A percentile compares a stretch with the other conserved stretches of the same genome.
These are phyloP conservation scores for Bactericera cockerelli DNA, from an alignment of 1,140 invertebrate species.

Conservation along the genomic window DNA sequence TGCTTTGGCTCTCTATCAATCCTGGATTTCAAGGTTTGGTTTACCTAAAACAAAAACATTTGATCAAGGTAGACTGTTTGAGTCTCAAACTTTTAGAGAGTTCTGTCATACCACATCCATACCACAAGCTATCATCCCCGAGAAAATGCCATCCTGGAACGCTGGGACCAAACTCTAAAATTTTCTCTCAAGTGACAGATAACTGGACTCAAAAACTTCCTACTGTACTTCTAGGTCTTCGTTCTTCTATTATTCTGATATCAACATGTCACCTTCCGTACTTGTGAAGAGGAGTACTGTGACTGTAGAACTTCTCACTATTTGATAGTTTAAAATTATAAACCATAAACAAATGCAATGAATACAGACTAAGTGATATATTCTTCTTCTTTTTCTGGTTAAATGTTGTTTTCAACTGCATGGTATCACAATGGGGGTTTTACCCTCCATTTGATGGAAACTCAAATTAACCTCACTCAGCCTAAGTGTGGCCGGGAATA, in stretches of 20 bases:
- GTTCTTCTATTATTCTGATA: conserved; percentile 13
- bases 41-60: conserved; percentile 23
- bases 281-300: no score
- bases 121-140: conserved; percentile 29
- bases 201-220: conserved; percentile 19
- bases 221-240: conserved; percentile 22
- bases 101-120: background rate
- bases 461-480: no score
- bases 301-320: no score
- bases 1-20: conserved; percentile 7
- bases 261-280: conserved; percentile 21
- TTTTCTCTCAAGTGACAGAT: conserved; percentile 21
- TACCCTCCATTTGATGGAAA: no score
- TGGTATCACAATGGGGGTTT: no score
- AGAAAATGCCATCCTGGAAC: conserved; percentile 23
- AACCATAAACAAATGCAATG: no score
- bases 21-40: conserved; percentile 26
- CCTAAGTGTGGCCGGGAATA: no score
- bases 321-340: no score
- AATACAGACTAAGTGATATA: no score
- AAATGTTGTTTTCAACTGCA: no score
- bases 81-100: conserved; percentile 12
- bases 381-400: no score
- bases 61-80: conserved; percentile 27
- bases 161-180: conserved; percentile 30